A percentile compares a stretch with the other conserved stretches of the same genome.
Conservation (phyloP, 1,140 invertebrate genomes). For the Sitobion miscanthi region DNA sequence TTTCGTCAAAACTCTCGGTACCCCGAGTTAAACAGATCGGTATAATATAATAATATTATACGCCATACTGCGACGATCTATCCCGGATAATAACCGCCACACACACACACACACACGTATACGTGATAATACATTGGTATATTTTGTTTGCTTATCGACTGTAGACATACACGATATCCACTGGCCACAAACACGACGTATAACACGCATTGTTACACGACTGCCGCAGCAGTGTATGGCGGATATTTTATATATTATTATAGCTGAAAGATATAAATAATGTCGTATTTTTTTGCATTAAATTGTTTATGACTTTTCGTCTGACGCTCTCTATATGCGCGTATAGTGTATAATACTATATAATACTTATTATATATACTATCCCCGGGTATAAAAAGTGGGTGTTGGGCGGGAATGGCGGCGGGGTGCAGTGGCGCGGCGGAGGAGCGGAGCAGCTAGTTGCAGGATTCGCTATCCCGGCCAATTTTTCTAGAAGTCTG, state of each 20-base stretch:
- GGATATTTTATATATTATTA: background rate
- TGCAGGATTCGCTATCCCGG: slow-evolving; percentile 4
- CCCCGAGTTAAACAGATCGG: too few species aligned
- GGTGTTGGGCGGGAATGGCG: background rate
- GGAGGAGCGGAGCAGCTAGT: background rate
- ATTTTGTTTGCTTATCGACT: background rate
- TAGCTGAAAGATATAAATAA: slow-evolving; percentile 6
- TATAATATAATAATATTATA: background rate
- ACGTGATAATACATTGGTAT: background rate
- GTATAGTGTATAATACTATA: background rate
- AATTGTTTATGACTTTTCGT: slow-evolving; percentile 16
- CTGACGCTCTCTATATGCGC: background rate
- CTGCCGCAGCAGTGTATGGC: background rate
- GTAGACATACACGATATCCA: background rate
- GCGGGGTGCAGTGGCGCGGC: background rate
- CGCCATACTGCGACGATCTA: background rate
- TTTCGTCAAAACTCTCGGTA: too few species aligned
- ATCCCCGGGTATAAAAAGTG: background rate
- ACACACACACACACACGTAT: too few species aligned
- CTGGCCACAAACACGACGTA: background rate
- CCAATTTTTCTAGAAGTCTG: slow-evolving; percentile 14
- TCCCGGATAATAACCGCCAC: background rate
- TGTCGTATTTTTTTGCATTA: slow-evolving; percentile 7
- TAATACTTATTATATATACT: slow-evolving; percentile 4
- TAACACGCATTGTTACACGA: background rate